Percentiles rank a stretch among this genome's conserved stretches.
Evolutionary conservation across 2,113 vertebrate species (phyloP).

Genomic region (Orthochromis indermauri): DNA sequence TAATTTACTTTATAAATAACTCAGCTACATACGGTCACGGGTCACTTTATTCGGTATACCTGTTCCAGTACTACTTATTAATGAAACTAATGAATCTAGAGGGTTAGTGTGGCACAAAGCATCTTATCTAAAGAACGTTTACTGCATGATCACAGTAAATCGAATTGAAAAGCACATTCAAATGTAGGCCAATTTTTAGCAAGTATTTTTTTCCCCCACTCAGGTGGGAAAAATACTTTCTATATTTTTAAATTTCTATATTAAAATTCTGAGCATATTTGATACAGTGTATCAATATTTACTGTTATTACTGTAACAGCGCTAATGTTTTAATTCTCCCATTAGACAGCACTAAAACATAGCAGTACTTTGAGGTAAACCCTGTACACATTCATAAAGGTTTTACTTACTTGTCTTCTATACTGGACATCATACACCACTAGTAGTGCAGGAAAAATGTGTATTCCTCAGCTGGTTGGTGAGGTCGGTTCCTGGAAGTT

Average conservation of each 20-base stretch:
- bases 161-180: background rate
- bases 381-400: background rate
- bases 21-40: accelerated
- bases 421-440: background rate
- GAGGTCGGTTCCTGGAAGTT: background rate
- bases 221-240: background rate
- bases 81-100: accelerated
- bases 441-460: background rate
- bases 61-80: background rate
- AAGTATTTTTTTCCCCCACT: accelerated
- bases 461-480: background rate
- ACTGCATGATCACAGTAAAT: background rate
- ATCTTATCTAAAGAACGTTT: background rate
- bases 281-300: background rate
- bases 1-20: background rate
- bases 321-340: background rate
- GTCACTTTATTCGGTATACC: accelerated
- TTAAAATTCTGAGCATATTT: background rate
- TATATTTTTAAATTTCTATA: background rate
- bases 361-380: background rate
- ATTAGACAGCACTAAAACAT: background rate
- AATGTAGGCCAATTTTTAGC: background rate
- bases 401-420: background rate
- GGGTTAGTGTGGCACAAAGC: background rate
- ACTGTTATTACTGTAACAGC: background rate